Conservation (phyloP, 2,113 vertebrate species). For the Pan troglodytes region DNA sequence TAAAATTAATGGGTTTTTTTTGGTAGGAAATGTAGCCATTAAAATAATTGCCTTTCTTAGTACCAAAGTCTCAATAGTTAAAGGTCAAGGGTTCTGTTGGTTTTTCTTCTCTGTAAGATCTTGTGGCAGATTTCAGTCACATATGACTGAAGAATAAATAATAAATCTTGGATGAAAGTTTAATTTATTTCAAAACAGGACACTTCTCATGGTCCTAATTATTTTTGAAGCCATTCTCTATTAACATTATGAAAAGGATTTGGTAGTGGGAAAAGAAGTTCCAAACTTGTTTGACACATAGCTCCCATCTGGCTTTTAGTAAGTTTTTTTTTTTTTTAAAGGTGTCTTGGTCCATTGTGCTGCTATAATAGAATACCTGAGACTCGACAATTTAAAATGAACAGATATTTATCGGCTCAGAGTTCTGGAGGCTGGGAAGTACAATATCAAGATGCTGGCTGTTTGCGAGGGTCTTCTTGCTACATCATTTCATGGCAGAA, state of each 20-base stretch:
- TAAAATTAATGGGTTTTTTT: neutral
- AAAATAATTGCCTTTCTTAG: neutral
- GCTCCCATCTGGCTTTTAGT: neutral
- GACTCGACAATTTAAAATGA: neutral
- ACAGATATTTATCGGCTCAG: neutral
- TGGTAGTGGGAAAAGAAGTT: neutral
- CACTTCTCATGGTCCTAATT: neutral
- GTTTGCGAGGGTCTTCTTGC: neutral
- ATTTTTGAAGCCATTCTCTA: neutral
- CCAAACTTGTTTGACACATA: neutral
- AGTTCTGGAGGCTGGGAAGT: neutral
- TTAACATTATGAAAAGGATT: neutral
- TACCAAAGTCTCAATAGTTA: neutral
- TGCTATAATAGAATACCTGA: neutral
- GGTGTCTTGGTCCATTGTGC: neutral
- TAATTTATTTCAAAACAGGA: neutral
- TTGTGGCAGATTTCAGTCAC: neutral
- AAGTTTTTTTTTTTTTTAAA: neutral
- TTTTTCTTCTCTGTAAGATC: neutral
- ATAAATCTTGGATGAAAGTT: constrained; percentile 6
- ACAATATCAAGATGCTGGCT: neutral
- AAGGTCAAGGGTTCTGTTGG: neutral
- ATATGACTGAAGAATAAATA: constrained; percentile 6
- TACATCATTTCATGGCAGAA: neutral
- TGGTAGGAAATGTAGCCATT: neutral